Conservation (phyloP, 2,888 invertebrate genomes). For the Caenorhabditis zanzibari region DNA sequence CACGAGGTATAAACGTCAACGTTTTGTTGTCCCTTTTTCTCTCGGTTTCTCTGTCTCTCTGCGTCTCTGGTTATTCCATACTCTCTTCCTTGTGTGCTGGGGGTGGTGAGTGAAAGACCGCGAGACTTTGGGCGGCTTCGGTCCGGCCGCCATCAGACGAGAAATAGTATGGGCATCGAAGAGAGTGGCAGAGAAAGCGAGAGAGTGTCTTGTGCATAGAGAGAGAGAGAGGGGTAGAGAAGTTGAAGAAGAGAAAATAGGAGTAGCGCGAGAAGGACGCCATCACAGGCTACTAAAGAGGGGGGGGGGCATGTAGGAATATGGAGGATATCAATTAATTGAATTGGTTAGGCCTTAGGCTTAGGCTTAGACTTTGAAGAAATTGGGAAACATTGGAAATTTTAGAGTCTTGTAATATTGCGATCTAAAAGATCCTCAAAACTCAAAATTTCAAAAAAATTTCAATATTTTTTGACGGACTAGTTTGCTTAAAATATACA, state of each 20-base stretch:
- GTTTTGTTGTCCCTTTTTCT: conserved; percentile 29
- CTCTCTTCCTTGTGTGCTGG: background rate
- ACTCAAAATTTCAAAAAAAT: background rate
- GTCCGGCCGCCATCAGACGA: background rate
- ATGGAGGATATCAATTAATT: background rate
- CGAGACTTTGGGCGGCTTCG: background rate
- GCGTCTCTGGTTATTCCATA: background rate
- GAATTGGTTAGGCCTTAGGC: background rate
- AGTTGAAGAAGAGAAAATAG: background rate
- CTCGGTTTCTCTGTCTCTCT: background rate
- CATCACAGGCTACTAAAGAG: conserved; percentile 36
- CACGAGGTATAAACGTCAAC: conserved; percentile 45
- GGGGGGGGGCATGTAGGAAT: background rate
- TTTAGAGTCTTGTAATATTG: no score
- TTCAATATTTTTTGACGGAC: background rate
- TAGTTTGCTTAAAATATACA: no score
- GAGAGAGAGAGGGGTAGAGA: conserved; percentile 17
- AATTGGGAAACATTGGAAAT: background rate
- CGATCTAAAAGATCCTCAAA: background rate
- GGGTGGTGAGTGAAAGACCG: background rate
- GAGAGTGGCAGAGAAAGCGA: conserved; percentile 11
- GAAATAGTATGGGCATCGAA: background rate
- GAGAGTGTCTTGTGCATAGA: conserved; percentile 12
- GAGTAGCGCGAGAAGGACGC: background rate
- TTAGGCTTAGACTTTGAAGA: background rate